These are phyloP conservation scores for Caenorhabditis japonica DNA, from an alignment of 2,888 invertebrate genomes.

Conservation along the genomic window DNA sequence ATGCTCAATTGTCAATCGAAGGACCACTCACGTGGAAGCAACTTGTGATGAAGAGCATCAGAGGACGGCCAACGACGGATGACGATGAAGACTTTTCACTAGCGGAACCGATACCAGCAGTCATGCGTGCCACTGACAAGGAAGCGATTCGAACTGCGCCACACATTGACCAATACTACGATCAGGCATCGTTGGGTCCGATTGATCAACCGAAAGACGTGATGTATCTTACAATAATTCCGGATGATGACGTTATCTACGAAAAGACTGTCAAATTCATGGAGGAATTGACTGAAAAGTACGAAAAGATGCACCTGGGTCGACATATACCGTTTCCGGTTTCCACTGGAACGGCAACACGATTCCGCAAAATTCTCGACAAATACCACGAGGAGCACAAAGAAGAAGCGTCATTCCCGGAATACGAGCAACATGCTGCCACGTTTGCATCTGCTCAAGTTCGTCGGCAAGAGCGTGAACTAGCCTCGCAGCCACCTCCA, in stretches of 20 bases:
- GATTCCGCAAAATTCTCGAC: slow-evolving; percentile 2
- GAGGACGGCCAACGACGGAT: slow-evolving; percentile 17
- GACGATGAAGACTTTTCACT: slow-evolving; percentile 60
- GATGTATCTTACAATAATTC: slow-evolving; percentile 92
- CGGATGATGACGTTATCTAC: slow-evolving; percentile 89
- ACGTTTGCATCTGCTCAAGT: neutral
- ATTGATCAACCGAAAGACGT: slow-evolving; percentile 94
- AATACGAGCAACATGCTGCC: neutral
- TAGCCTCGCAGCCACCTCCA: neutral
- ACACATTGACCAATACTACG: slow-evolving; percentile 26
- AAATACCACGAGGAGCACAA: neutral
- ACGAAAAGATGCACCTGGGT: slow-evolving; percentile 91
- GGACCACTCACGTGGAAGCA: slow-evolving; percentile 98
- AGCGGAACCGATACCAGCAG: slow-evolving; percentile 79
- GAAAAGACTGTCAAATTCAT: slow-evolving; percentile 81
- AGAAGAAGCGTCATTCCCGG: neutral
- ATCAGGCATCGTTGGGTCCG: slow-evolving; percentile 88
- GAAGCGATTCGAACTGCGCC: slow-evolving; percentile 57
- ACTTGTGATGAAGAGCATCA: slow-evolving; percentile 84
- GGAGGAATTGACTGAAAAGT: slow-evolving; percentile 78
- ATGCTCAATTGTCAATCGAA: slow-evolving; percentile 81
- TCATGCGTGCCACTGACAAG: slow-evolving; percentile 67
- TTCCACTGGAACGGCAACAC: slow-evolving; percentile 21
- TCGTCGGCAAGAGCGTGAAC: neutral
- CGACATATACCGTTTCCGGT: slow-evolving; percentile 87